Conservation (phyloP, 2,888 invertebrate genomes). For the Meloe dianella region DNA sequence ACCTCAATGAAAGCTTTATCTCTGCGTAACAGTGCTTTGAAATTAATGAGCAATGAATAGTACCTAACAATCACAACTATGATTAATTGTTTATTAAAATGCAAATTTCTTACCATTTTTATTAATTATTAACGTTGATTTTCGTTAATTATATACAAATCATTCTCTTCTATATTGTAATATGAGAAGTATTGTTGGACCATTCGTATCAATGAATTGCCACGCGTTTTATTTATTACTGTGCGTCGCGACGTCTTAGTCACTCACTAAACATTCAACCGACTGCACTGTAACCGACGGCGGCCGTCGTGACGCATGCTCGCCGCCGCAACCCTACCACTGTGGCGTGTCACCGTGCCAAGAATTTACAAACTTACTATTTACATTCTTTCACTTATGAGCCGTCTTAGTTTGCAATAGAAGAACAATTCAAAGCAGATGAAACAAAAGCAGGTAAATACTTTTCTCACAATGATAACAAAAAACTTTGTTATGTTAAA, state of each 20-base stretch:
- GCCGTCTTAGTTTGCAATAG: slow-evolving; percentile 18
- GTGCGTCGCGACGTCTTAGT: slow-evolving; percentile 25
- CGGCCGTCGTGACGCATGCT: slow-evolving; percentile 36
- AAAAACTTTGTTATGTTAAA: too few relatives aligned
- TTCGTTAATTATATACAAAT: not conserved
- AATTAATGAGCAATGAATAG: slow-evolving; percentile 10
- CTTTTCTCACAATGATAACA: not conserved
- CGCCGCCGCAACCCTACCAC: slow-evolving; percentile 34
- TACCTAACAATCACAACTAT: not conserved
- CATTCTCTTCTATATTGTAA: slow-evolving; percentile 13
- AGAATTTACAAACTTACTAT: slow-evolving; percentile 32
- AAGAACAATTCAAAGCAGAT: not conserved
- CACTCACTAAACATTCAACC: slow-evolving; percentile 10
- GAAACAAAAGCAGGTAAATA: slow-evolving; percentile 15
- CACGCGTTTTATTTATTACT: not conserved
- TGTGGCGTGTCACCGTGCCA: slow-evolving; percentile 30
- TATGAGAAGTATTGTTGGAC: not conserved
- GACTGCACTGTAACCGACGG: slow-evolving; percentile 25
- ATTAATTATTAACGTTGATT: not conserved
- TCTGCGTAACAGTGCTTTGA: not conserved
- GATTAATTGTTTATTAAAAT: too few relatives aligned
- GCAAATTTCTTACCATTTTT: not conserved
- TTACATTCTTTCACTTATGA: slow-evolving; percentile 33
- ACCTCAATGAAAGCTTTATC: not conserved
- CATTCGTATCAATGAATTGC: slow-evolving; percentile 5